These are phyloP conservation scores for Vulpes lagopus DNA, from an alignment of 2,113 vertebrate species.

Conservation along the genomic window DNA sequence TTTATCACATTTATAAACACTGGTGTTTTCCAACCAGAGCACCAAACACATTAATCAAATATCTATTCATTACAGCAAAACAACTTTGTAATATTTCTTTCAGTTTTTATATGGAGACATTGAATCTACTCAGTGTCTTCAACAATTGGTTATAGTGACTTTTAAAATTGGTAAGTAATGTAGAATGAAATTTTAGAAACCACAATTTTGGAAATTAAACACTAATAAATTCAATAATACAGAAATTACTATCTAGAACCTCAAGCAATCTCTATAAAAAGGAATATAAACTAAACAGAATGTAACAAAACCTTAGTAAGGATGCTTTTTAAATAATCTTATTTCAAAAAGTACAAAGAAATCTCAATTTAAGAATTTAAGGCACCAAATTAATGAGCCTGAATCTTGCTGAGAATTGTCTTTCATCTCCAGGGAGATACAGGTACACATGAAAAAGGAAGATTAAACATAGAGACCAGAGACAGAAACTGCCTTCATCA, in stretches of 20 bases:
- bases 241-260: conserved; percentile 9
- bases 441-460: not conserved
- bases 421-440: not conserved
- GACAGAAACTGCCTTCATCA: not conserved
- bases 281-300: conserved; percentile 14
- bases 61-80: not conserved
- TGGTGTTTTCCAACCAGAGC: not conserved
- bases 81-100: not conserved
- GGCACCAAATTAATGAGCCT: not conserved
- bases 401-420: not conserved
- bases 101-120: conserved; percentile 13
- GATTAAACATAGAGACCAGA: not conserved
- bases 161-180: not conserved
- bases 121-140: not conserved
- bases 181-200: conserved; percentile 28
- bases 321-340: not conserved
- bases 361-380: conserved; percentile 23
- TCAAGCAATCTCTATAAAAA: not conserved
- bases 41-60: not conserved
- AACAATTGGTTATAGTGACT: not conserved
- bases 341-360: not conserved
- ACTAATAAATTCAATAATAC: conserved; percentile 24
- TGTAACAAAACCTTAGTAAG: not conserved
- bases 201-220: not conserved
- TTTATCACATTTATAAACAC: not conserved